Evolutionary conservation across 2,888 invertebrate species (phyloP).

Genomic region (Falcaria lacertinaria): DNA sequence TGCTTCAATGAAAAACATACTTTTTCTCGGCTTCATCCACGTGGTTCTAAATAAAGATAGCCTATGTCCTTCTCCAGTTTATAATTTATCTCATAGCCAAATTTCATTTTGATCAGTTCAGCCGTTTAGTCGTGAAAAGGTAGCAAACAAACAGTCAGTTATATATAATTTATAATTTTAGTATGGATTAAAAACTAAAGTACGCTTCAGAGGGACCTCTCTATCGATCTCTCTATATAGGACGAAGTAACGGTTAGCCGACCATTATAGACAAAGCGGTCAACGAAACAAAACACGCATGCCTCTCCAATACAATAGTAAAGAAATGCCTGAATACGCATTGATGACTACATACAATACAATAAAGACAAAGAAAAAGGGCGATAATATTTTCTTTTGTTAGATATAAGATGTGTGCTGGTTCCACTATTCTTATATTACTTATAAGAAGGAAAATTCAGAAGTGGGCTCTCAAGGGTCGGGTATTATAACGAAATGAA

Average conservation of each 20-base stretch:
- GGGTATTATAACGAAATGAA: conserved; percentile 23
- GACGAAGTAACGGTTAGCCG: background rate
- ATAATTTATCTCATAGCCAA: no score
- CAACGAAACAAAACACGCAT: background rate
- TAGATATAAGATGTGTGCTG: background rate
- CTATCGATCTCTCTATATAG: no score
- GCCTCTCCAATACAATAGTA: background rate
- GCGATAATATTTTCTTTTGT: background rate
- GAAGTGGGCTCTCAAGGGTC: conserved; percentile 7
- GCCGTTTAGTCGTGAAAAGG: no score
- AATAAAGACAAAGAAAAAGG: background rate
- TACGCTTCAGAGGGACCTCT: no score
- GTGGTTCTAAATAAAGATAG: no score
- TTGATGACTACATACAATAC: background rate
- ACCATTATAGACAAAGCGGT: background rate
- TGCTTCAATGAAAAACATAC: no score
- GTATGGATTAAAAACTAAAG: no score
- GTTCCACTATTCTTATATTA: background rate
- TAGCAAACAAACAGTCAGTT: no score
- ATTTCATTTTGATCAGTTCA: no score
- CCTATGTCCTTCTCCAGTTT: no score
- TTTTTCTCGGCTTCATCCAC: no score
- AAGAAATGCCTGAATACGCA: background rate
- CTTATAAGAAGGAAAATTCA: background rate
- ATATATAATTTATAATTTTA: no score